A percentile compares a stretch with the other conserved stretches of the same genome.
Conservation (phyloP, 2,113 vertebrate genomes). For the Scortum barcoo region DNA sequence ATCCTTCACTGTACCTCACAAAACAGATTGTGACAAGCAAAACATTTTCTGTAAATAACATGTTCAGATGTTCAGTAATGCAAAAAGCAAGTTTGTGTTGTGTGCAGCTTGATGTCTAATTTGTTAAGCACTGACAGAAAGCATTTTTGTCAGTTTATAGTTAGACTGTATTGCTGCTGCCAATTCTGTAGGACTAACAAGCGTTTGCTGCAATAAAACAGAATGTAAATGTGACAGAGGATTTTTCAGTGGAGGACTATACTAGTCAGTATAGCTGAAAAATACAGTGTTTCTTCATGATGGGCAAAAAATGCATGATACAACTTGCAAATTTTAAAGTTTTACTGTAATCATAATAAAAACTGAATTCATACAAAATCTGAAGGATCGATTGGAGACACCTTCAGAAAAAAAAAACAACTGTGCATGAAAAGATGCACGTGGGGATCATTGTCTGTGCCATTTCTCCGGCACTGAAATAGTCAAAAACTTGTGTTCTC, state of each 20-base stretch:
- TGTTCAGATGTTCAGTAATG: not conserved
- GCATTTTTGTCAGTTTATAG: not conserved
- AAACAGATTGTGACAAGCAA: not conserved
- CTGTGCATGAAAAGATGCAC: not conserved
- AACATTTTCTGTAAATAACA: no score
- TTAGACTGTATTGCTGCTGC: not conserved
- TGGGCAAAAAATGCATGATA: not conserved
- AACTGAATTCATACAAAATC: no score
- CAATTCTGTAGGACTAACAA: not conserved
- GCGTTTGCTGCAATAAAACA: not conserved
- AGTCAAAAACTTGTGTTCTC: not conserved
- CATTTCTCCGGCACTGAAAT: not conserved
- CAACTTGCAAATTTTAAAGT: no score
- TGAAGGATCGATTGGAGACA: not conserved
- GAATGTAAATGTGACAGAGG: not conserved
- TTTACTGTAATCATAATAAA: not conserved
- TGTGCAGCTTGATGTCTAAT: not conserved
- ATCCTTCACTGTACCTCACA: not conserved
- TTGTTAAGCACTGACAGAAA: not conserved
- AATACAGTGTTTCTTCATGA: not conserved
- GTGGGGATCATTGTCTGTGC: not conserved
- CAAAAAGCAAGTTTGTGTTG: not conserved
- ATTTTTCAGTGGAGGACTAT: not conserved
- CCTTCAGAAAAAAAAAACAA: not conserved
- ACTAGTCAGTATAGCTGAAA: conserved; percentile 1